Evolutionary conservation across 2,888 invertebrate genomes (phyloP), one percentile per base, ranked within the genome.

Genomic region (Drosophila affinis): DNA sequence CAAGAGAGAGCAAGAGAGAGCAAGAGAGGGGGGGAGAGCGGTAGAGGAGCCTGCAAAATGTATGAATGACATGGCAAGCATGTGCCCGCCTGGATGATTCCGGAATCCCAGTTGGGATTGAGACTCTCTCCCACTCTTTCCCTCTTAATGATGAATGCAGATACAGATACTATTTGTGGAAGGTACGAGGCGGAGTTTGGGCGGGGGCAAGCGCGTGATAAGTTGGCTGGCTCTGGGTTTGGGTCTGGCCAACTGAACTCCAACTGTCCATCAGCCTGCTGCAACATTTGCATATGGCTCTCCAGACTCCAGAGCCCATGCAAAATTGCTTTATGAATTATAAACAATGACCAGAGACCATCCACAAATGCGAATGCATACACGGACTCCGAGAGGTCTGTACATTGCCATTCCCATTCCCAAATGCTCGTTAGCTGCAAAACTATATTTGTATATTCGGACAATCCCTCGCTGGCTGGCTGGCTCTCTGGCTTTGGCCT

Each of bases 1-100:
- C 29, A 34, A 27, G 7, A 61, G 46, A 3, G 48, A 21, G n/a
- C n/a, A n/a, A n/a, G n/a, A n/a, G n/a, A n/a, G 6, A 29, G 32
- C 9, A 14, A 60, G 54, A 21, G 34, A 63, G n/a, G 29, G 47
- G 18, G 54, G 17, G n/a, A 9, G 39, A 45, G 10, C 10, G 32
- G 44, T 10, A 60, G 55, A 21, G 48, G 18, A 54, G 55, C 59
- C 85, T 75, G 82, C 83, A 88, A 81, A 83, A 88, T 83, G 88
- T 72, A 88, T 87, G 89, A 89, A 87, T 88, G 85, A 87, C 89
- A 87, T 79, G 89, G 71, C 79, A 69, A 72, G 72, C 87, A 82
- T 79, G 68, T 76, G 62, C 77, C 55, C 62, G 73, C 48, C 48
- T 49, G 76, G 46, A 47, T 32, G 58, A 65, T 64, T 47, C 49